Evolutionary conservation across 2,113 vertebrate species (phyloP).

Genomic region (Anarhynchus alexandrinus): DNA sequence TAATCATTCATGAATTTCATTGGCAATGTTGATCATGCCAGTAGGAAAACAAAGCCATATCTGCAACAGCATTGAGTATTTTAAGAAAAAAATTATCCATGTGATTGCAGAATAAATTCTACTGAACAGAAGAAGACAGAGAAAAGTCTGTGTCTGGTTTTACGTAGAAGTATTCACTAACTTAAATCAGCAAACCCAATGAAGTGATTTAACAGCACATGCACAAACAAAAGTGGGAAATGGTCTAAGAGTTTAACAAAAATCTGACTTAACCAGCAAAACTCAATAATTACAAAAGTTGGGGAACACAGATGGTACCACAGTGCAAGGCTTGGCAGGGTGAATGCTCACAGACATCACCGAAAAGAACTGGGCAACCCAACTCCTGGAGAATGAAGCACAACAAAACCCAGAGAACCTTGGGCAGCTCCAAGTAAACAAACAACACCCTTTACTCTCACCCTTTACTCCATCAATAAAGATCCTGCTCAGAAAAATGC

Average conservation of each 20-base stretch:
- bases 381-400: background rate
- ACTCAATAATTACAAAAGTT: background rate
- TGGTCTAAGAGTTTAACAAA: background rate
- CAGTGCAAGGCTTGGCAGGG: background rate
- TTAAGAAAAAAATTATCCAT: background rate
- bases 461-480: constrained; percentile 13
- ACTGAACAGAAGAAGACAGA: background rate
- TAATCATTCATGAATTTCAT: background rate
- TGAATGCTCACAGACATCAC: background rate
- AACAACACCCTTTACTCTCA: background rate
- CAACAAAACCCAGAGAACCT: background rate
- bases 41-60: background rate
- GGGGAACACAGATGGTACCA: background rate
- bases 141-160: background rate
- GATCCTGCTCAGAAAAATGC: background rate
- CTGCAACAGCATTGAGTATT: background rate
- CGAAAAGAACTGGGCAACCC: background rate
- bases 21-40: background rate
- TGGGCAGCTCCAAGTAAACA: background rate
- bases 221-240: background rate
- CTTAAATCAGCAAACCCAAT: background rate
- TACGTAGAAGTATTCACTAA: fast-evolving
- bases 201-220: background rate
- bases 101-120: background rate
- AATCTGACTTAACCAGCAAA: background rate